Evolutionary conservation across 2,797 vertebrate species (phyloP), one percentile per base, ranked within the genome.

Genomic region (Muscicapa comitata): DNA sequence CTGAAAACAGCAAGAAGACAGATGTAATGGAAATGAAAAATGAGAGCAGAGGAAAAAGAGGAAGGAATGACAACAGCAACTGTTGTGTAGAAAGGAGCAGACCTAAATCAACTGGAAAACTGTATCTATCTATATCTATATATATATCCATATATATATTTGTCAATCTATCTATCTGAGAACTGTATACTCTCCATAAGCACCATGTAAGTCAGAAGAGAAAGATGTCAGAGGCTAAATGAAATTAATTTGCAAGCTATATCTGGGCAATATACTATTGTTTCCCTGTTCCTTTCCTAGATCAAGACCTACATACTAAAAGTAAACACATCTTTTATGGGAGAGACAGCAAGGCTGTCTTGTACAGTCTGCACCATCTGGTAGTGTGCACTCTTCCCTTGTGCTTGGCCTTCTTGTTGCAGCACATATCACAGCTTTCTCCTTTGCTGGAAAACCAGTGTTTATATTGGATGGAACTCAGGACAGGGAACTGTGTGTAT

Each of bases 381-480:
- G 18, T 8, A 66, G 47, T 3, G 1, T 31, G 35, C 18, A 11
- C 17, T 40, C 19, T 35, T 88, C 9, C 24, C 31, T 35, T 50
- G 53, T 18, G n/a, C 38, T 51, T 77, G 51, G 28, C 37, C 31
- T 80, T 91, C n/a, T 72, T 67, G 19, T 43, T 90, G 43, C 53
- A 37, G 50, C 26, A 72, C 33, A 50, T 66, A 86, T 21, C 47
- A 62, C 33, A 74, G 78, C 15, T 68, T 80, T 94, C 54, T 86
- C 50, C 47, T 42, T 40, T 9, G 1, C 58, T 88, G 58, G 67
- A 88, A 95, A 84, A 50, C 37, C 38, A 33, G 0, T 93, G 54
- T 94, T 96, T 96, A 28, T n/a, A 24, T 90, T 96, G 94, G 85
- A 91, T 68, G 24, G 47, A 68, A 31, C 28, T 80, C 75, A 65